These are phyloP conservation scores for Hypotaenidia philippensis DNA, from an alignment of 2,797 vertebrate species.

Conservation along the genomic window DNA sequence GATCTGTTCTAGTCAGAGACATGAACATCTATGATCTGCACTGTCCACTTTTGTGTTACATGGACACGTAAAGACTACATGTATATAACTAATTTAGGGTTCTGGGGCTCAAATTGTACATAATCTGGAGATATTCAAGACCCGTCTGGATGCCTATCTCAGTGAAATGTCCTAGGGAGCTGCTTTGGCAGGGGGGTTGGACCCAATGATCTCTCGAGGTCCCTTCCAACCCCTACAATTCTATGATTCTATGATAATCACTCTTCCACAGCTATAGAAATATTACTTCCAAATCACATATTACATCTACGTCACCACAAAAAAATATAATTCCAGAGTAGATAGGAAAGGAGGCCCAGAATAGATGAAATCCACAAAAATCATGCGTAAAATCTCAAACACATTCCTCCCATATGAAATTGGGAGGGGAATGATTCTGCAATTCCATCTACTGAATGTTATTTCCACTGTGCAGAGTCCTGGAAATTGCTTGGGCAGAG, in stretches of 20 bases:
- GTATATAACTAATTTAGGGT: background rate
- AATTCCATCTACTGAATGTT: background rate
- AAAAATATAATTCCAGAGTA: background rate
- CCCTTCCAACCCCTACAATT: too few species aligned
- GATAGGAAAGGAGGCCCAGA: background rate
- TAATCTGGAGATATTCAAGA: too few species aligned
- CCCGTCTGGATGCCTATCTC: too few species aligned
- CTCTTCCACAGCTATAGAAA: background rate
- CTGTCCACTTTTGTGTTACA: background rate
- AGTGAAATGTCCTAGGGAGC: too few species aligned
- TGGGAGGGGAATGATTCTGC: background rate
- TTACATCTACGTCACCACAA: background rate
- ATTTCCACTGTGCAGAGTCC: background rate
- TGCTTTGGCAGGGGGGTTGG: too few species aligned
- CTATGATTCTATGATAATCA: too few species aligned
- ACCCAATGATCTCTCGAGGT: too few species aligned
- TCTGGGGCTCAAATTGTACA: background rate
- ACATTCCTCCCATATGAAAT: background rate
- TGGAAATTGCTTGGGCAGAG: constrained; percentile 37
- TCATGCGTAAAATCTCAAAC: background rate
- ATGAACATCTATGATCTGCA: background rate
- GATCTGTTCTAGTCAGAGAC: background rate
- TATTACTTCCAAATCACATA: background rate
- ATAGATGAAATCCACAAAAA: background rate
- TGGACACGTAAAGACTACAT: background rate